A percentile compares a stretch with the other conserved stretches of the same genome.
Evolutionary conservation across 2,888 invertebrate genomes (phyloP).

Genomic region (Mimumesa dahlbomi): DNA sequence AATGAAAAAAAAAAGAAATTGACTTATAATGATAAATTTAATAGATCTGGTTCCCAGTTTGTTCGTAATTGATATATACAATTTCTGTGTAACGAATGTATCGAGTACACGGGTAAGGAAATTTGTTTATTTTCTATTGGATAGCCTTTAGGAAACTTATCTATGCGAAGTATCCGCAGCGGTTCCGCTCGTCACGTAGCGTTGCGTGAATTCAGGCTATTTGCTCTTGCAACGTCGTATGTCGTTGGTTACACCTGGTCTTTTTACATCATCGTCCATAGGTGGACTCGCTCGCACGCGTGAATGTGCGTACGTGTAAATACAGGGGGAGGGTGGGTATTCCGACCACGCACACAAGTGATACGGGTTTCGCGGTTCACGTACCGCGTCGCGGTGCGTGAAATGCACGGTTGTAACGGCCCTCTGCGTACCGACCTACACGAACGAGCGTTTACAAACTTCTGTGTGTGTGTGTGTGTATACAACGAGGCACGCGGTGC

Average conservation of each 20-base stretch:
- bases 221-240: conserved; percentile 27
- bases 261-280: conserved; percentile 26
- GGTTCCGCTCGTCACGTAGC: conserved; percentile 29
- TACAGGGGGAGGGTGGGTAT: conserved; percentile 5
- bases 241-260: conserved; percentile 22
- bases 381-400: conserved; percentile 39
- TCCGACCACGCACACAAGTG: conserved; percentile 24
- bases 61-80: no score
- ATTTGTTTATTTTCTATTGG: no score
- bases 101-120: no score
- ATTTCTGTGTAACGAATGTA: no score
- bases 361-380: conserved; percentile 38
- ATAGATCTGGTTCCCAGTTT: no score
- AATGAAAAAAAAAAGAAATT: no score
- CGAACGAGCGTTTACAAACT: conserved; percentile 11
- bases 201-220: conserved; percentile 44
- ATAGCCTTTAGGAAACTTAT: conserved; percentile 33
- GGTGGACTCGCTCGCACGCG: background rate
- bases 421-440: conserved; percentile 14
- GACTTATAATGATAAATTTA: no score
- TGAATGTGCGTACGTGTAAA: conserved; percentile 14
- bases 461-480: background rate
- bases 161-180: conserved; percentile 23
- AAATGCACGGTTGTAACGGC: conserved; percentile 32
- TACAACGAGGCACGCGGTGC: conserved; percentile 7